These are phyloP conservation scores for Microctonus hyperodae DNA, from an alignment of 2,888 invertebrate species.

Conservation along the genomic window DNA sequence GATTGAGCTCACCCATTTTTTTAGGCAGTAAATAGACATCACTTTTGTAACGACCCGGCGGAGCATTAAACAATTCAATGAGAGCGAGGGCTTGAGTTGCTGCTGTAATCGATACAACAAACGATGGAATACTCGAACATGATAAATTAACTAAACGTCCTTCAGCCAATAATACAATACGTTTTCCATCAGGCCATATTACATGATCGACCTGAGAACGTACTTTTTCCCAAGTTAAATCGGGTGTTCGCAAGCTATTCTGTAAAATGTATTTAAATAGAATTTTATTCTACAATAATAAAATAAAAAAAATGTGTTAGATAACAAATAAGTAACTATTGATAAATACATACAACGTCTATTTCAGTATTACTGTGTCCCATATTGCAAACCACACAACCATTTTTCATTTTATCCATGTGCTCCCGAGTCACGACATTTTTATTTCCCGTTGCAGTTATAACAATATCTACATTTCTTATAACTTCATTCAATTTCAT, in stretches of 20 bases:
- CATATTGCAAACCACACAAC: constrained; percentile 96
- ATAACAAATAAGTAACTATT: not conserved
- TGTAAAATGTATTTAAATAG: constrained; percentile 57
- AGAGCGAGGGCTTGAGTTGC: constrained; percentile 96
- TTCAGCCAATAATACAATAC: constrained; percentile 92
- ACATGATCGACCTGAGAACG: constrained; percentile 98
- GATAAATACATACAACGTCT: constrained; percentile 75
- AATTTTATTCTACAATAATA: not conserved
- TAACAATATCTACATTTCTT: constrained; percentile 91
- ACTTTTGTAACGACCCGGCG: constrained; percentile 91
- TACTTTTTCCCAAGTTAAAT: constrained; percentile 96
- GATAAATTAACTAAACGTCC: constrained; percentile 95
- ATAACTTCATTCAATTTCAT: constrained; percentile 94
- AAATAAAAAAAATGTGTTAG: not conserved
- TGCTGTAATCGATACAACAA: constrained; percentile 97
- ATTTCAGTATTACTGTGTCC: constrained; percentile 97
- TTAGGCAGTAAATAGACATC: constrained; percentile 98
- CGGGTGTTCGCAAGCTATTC: constrained; percentile 91
- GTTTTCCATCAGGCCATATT: constrained; percentile 97
- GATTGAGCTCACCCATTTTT: constrained; percentile 85
- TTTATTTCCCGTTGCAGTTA: constrained; percentile 98
- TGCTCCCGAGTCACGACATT: constrained; percentile 94
- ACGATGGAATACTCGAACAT: constrained; percentile 96
- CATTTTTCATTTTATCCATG: constrained; percentile 97
- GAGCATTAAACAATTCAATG: constrained; percentile 97